phyloP scores from a whole-genome alignment of 2,797 vertebrate species.

The Mastacembelus armatus region DNA sequence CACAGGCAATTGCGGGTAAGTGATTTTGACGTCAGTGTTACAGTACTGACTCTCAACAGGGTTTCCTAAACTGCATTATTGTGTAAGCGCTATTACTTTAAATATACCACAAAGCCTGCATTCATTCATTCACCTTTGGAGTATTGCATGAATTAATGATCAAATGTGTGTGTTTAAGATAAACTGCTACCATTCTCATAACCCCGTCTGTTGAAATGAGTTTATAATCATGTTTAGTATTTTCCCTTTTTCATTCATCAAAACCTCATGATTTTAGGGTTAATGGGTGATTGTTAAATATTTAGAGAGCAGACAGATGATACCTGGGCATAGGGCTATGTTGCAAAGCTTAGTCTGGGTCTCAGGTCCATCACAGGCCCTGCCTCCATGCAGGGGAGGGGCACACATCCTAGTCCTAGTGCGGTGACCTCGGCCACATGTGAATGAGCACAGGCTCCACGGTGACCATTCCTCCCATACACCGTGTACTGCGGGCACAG shows the following conservation, averaged over 20 bases:
- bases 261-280: constrained; percentile 33
- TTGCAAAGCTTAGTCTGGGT: constrained; percentile 99
- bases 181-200: constrained; percentile 1
- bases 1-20: constrained; percentile 74
- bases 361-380: constrained; percentile 97
- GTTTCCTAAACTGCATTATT: constrained; percentile 53
- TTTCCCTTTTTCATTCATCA: constrained; percentile 5
- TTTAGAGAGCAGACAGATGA: constrained; percentile 58
- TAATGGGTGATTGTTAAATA: too few species aligned
- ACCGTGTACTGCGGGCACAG: constrained; percentile 95
- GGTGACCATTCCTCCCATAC: constrained; percentile 99
- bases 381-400: constrained; percentile 96
- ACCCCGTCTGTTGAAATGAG: constrained; percentile 4
- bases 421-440: constrained; percentile 98
- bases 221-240: constrained; percentile 6
- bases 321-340: constrained; percentile 99
- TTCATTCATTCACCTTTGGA: constrained; percentile 57
- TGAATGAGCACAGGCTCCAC: constrained; percentile 99
- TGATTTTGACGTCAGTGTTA: constrained; percentile 78
- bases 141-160: constrained; percentile 34
- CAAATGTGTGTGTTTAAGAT: not conserved
- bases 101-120: constrained; percentile 44
- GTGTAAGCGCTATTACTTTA: constrained; percentile 44
- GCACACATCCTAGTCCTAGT: constrained; percentile 96
- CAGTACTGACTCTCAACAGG: constrained; percentile 59